Evolutionary conservation across 2,113 vertebrate genomes (phyloP).

Genomic region (Malaclemys terrapin): DNA sequence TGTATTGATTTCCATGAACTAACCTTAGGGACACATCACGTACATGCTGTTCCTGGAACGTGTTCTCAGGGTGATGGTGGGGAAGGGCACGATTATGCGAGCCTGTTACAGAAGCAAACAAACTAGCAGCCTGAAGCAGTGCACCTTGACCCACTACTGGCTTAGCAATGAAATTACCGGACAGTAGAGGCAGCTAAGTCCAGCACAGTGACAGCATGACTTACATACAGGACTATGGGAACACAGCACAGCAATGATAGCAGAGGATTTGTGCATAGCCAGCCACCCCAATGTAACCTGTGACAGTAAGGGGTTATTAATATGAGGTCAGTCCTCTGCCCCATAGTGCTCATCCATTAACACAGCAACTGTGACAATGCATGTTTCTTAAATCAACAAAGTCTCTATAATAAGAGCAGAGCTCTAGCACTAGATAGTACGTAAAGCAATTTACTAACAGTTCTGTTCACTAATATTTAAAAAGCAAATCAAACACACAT

Average conservation of each 20-base stretch:
- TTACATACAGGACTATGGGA: neutral
- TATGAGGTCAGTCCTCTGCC: neutral
- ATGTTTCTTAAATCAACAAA: fast-evolving
- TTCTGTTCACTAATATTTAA: too few relatives aligned
- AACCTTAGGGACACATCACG: fast-evolving
- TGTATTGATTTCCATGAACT: neutral
- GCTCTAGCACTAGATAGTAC: fast-evolving
- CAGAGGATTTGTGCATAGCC: fast-evolving
- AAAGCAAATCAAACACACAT: too few relatives aligned
- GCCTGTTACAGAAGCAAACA: neutral
- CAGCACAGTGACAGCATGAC: neutral
- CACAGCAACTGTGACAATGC: fast-evolving
- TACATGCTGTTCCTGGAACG: fast-evolving
- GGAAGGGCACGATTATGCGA: neutral
- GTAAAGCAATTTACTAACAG: too few relatives aligned
- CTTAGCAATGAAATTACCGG: fast-evolving
- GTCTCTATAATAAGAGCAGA: neutral
- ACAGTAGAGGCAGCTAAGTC: too few relatives aligned
- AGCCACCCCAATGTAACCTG: neutral
- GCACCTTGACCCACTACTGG: fast-evolving
- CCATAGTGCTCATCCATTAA: neutral
- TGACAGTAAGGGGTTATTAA: fast-evolving
- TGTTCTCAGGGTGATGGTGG: fast-evolving
- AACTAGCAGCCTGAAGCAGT: fast-evolving
- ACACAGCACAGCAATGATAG: neutral